Evolutionary conservation across 2,113 vertebrate species (phyloP).

Genomic region (Gallinago media): DNA sequence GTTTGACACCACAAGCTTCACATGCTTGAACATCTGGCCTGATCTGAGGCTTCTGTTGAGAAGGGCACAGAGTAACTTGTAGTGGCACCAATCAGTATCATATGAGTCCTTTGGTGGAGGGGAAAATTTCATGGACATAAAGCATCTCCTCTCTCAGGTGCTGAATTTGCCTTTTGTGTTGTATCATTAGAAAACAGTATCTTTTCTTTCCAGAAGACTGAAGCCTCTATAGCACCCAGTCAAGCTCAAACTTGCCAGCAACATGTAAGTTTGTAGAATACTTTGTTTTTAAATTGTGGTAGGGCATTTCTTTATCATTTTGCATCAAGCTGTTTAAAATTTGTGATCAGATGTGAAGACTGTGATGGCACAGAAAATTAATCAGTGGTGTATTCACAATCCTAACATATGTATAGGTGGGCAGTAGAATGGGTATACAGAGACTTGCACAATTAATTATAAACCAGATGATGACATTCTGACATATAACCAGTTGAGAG

Average conservation of each 20-base stretch:
- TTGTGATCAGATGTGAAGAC: neutral
- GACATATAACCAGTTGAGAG: neutral
- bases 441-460: neutral
- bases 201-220: conserved; percentile 26
- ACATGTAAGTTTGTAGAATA: neutral
- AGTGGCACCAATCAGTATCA: neutral
- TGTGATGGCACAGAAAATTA: neutral
- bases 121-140: neutral
- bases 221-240: neutral
- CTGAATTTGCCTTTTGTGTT: neutral
- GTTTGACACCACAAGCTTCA: neutral
- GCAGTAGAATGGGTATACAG: neutral
- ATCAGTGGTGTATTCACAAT: neutral
- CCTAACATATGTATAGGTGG: neutral
- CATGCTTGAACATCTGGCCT: neutral
- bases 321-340: neutral
- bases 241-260: neutral
- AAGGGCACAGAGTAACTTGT: neutral
- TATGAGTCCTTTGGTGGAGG: neutral
- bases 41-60: neutral
- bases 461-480: neutral
- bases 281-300: neutral
- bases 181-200: neutral
- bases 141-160: neutral
- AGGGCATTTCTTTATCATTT: neutral